phyloP scores from a whole-genome alignment of 1,140 invertebrate genomes.

The Ylistrum balloti region DNA sequence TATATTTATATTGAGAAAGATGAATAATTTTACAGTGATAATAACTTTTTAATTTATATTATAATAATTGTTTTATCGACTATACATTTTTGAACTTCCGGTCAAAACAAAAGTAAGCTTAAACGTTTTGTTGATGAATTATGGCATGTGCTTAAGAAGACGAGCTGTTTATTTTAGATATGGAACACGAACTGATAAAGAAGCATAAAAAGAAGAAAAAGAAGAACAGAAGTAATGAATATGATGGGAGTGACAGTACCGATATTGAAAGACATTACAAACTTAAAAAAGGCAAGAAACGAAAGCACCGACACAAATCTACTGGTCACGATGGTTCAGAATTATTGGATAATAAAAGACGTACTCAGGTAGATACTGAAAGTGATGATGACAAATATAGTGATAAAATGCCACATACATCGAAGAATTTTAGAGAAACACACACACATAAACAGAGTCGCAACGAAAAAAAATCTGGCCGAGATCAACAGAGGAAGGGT shows the following conservation, averaged over 20 bases:
- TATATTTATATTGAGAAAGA: too few species aligned
- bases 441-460: not conserved
- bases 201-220: not conserved
- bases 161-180: not conserved
- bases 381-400: not conserved
- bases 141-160: not conserved
- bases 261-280: not conserved
- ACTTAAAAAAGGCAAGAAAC: not conserved
- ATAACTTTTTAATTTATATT: too few species aligned
- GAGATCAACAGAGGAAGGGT: not conserved
- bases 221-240: not conserved
- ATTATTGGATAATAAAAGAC: not conserved
- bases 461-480: not conserved
- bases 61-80: not conserved
- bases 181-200: not conserved
- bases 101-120: constrained; percentile 23
- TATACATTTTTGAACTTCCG: not conserved
- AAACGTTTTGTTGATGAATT: not conserved
- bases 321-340: not conserved
- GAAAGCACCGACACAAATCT: not conserved
- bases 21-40: too few species aligned
- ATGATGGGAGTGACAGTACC: not conserved
- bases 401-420: not conserved
- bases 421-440: not conserved
- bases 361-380: not conserved